Percentiles rank a stretch among this genome's conserved stretches.
Conservation (phyloP, 2,888 invertebrate species). For the Lycophotia porphyrea region DNA sequence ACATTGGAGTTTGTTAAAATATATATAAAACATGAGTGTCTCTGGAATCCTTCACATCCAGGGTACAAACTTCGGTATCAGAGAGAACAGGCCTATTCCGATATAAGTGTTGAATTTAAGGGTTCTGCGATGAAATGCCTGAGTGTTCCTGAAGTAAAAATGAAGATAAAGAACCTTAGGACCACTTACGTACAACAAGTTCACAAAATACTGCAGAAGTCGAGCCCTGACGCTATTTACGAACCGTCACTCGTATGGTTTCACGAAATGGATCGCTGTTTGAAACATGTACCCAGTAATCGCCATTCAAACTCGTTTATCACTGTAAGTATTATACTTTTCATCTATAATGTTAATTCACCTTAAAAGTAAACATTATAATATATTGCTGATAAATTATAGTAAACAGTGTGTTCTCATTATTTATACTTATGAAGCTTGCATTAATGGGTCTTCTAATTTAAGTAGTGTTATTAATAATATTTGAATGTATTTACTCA, state of each 20-base stretch:
- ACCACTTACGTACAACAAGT: slow-evolving; percentile 88
- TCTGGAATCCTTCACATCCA: slow-evolving; percentile 86
- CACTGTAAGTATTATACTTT: slow-evolving; percentile 56
- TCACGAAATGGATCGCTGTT: slow-evolving; percentile 83
- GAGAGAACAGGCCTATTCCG: slow-evolving; percentile 81
- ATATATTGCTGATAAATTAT: not conserved
- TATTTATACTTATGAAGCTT: not conserved
- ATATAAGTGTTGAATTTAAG: slow-evolving; percentile 80
- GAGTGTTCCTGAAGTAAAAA: slow-evolving; percentile 82
- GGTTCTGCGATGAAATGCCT: slow-evolving; percentile 76
- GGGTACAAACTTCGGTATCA: slow-evolving; percentile 82
- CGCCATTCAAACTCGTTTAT: slow-evolving; percentile 70
- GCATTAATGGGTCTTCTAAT: not conserved
- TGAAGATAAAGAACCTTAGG: slow-evolving; percentile 87
- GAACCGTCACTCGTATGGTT: slow-evolving; percentile 85
- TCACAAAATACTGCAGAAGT: slow-evolving; percentile 84
- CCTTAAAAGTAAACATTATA: not conserved
- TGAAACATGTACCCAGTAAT: slow-evolving; percentile 80
- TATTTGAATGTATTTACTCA: not conserved
- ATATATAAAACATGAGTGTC: slow-evolving; percentile 86
- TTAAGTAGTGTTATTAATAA: not conserved
- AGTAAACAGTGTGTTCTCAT: not conserved
- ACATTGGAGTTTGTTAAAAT: slow-evolving; percentile 87
- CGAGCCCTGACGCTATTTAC: slow-evolving; percentile 80
- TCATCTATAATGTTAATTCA: not conserved